Base-by-base conservation (phyloP, 2,113 vertebrate genomes). In the Catagonus wagneri region DNA sequence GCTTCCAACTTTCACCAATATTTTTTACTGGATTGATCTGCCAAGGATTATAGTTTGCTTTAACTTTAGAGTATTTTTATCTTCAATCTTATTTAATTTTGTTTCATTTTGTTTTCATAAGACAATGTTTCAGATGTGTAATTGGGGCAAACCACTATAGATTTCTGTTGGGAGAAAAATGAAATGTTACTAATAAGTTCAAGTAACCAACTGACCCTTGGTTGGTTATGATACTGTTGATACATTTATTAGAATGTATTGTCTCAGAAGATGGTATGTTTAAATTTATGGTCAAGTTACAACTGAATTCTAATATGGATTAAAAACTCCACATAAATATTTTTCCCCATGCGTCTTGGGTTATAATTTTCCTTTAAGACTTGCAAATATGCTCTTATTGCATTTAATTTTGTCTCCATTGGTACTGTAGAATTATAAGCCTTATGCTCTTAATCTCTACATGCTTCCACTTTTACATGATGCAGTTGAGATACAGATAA, bases 1-100 rank as follows among this genome's bases (percentile, higher is more conserved):
- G 88, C 92, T 98, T 98, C 96, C 97, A 95, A 90, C 79, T n/a
- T 93, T 72, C 89, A 69, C 95, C 87, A 0, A 83, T 94, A 91
- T 94, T 68, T 83, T 93, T 90, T 94, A 74, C 50, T 7, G 80
- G 84, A 79, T n/a, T 96, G 76, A 81, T 97, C 32, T 79, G 68
- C 93, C 63, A 4, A 93, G 91, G 92, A 96, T 89, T 95, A 2
- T 96, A 93, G 74, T 97, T 95, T 93, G 71, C 93, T 98, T 80
- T 97, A 97, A 97, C 96, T 94, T 95, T 58, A 96, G 95, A 97
- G 7, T 96, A 88, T 95, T 97, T 97, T 98, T 98, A 97, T 97
- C 86, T 93, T 97, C 72, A 68, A 25, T 94, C 96, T 92, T 96
- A 95, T 97, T 97, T 96, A 96, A 97, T 96, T 97, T 83, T 88